Evolutionary conservation across 35 echinoderm and acorn worm species (phyloP), one percentile per base, ranked within the genome.

Genomic region (Chiridota heheva): DNA sequence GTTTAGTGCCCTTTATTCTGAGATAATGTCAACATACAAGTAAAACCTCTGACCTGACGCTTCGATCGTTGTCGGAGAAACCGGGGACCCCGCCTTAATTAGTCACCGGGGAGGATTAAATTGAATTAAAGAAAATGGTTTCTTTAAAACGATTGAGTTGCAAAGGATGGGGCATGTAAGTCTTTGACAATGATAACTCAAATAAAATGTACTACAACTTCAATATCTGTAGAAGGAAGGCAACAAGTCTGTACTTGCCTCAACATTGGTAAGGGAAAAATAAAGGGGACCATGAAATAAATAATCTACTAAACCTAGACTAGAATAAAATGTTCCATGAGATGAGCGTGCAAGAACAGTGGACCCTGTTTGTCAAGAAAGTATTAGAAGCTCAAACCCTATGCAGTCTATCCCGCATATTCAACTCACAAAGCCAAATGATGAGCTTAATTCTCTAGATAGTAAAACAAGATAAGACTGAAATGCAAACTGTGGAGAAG

Each of bases 11-110:
- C 28, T 10, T n/a, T 5, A 72, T 38, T 18, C 17, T 63, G n/a
- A n/a, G n/a, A n/a, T n/a, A n/a, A 39, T 4, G 8, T 39, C 30
- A 42, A 47, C 5, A 17, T n/a, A 41, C 30, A 28, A 20, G 1
- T 5, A 36, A 45, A 44, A 72, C 69, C 69, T 72, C 49, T 72
- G 49, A 72, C 37, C 69, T 44, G 69, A 72, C 69, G 69, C 69
- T 44, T 60, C 24, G 24, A 24, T 60, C 6, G 69, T 72, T 45
- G 69, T 72, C 69, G 49, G 49, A 72, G 69, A 72, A 72, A 72
- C 69, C 22, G 44, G 69, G 40, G 40, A 72, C 44, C 69, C 40
- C 69, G n/a, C 69, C 69, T 47, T 44, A 45, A 72, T 26, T 24
- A 39, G 35, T 63, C 27, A 63, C 60, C 13, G 60, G 35, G 24